These are phyloP conservation scores for Chaetops frenatus DNA, from an alignment of 2,113 vertebrate species.

Conservation along the genomic window DNA sequence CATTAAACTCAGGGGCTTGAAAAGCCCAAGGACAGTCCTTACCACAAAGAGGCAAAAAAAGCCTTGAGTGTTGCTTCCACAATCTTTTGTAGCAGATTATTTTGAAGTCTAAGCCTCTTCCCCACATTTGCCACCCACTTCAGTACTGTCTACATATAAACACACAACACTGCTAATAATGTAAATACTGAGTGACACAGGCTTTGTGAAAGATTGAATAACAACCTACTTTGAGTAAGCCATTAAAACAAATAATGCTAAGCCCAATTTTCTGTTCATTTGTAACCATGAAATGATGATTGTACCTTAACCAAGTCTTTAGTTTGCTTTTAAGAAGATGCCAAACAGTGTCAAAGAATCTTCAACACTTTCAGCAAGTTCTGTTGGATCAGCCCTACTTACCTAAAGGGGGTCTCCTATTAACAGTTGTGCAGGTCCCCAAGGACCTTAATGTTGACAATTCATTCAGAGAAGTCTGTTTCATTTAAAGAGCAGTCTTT, in stretches of 20 bases:
- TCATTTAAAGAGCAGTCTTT: neutral
- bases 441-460: neutral
- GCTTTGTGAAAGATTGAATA: neutral
- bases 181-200: neutral
- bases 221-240: neutral
- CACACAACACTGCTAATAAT: neutral
- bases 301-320: neutral
- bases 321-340: neutral
- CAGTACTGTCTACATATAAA: neutral
- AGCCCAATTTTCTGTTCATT: neutral
- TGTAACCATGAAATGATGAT: neutral
- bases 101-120: neutral
- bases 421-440: neutral
- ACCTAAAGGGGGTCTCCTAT: neutral
- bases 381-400: neutral
- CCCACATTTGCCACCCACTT: neutral
- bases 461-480: neutral
- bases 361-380: neutral
- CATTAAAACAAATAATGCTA: neutral
- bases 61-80: neutral
- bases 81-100: neutral
- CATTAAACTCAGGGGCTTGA: neutral
- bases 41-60: neutral
- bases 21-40: neutral
- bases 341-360: neutral